These are phyloP conservation scores for Bombyx mori DNA, from an alignment of 1,140 invertebrate genomes.

Conservation along the genomic window DNA sequence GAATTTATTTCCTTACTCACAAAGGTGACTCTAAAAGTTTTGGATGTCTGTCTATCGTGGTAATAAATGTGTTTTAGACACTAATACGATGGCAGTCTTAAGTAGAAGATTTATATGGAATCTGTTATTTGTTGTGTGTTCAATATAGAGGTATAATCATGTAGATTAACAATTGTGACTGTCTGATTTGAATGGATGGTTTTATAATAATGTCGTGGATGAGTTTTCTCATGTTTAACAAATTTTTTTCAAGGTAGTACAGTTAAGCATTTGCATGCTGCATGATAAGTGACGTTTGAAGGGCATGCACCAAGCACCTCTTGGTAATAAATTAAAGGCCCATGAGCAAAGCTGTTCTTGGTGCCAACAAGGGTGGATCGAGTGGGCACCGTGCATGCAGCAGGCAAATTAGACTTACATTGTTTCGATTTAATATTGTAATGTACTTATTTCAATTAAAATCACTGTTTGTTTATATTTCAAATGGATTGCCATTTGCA, in stretches of 20 bases:
- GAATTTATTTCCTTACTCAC: slow-evolving; percentile 59
- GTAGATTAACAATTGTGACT: slow-evolving; percentile 1
- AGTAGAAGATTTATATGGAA: slow-evolving; percentile 23
- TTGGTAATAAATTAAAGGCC: slow-evolving; percentile 23
- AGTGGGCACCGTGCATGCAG: slow-evolving; percentile 56
- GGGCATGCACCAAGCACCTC: slow-evolving; percentile 50
- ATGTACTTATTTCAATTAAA: no score
- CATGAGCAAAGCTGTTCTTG: slow-evolving; percentile 38
- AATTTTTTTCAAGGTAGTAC: background rate
- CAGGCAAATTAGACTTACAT: slow-evolving; percentile 42
- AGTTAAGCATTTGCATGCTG: slow-evolving; percentile 67
- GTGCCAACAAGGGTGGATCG: slow-evolving; percentile 28
- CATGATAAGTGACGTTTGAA: slow-evolving; percentile 46
- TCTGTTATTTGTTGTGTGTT: slow-evolving; percentile 34
- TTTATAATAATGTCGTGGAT: no score
- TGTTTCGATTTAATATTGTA: no score
- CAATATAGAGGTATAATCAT: slow-evolving; percentile 22
- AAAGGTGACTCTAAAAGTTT: slow-evolving; percentile 69
- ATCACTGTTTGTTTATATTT: no score
- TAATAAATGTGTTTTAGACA: no score
- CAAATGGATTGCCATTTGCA: no score
- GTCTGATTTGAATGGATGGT: background rate
- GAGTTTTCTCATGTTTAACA: no score
- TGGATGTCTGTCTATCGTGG: slow-evolving; percentile 32
- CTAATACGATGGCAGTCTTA: no score